Percentiles rank a stretch among this genome's conserved stretches.
phyloP scores from a whole-genome alignment of 2,888 invertebrate genomes.

The Ormyrus thymus region DNA sequence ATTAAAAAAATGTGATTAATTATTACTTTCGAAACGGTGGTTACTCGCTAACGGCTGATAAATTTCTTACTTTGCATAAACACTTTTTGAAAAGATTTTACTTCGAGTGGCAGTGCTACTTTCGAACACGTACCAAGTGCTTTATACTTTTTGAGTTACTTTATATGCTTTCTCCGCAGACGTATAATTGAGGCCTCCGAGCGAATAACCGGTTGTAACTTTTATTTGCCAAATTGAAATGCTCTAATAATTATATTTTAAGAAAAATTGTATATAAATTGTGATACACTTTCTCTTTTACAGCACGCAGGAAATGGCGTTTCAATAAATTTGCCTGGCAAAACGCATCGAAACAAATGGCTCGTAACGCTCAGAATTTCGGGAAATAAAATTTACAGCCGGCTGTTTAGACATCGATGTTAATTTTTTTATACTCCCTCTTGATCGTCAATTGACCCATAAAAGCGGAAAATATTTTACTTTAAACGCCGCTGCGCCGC shows the following conservation, averaged over 20 bases:
- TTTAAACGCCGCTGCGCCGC: not conserved
- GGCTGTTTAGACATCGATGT: too few species aligned
- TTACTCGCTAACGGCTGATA: not conserved
- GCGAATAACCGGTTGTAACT: slow-evolving; percentile 50
- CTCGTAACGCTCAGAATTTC: not conserved
- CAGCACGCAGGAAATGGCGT: not conserved
- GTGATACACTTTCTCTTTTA: slow-evolving; percentile 42
- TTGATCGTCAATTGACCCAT: too few species aligned
- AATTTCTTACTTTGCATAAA: slow-evolving; percentile 6
- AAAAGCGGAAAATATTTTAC: not conserved
- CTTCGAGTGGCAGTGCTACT: slow-evolving; percentile 24
- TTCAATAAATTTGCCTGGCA: not conserved
- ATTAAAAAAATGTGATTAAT: not conserved
- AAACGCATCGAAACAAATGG: not conserved
- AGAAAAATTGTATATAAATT: slow-evolving; percentile 39
- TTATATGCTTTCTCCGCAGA: slow-evolving; percentile 52
- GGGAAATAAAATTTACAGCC: not conserved
- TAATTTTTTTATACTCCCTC: too few species aligned
- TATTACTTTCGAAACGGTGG: too few species aligned
- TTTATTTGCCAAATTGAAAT: slow-evolving; percentile 52
- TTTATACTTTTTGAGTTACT: slow-evolving; percentile 29
- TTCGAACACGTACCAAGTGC: slow-evolving; percentile 38
- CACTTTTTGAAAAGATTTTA: slow-evolving; percentile 17
- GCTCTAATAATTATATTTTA: slow-evolving; percentile 49
- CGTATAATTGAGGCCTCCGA: slow-evolving; percentile 48